These are phyloP conservation scores for Troilus luridus DNA, from an alignment of 2,888 invertebrate species.

Conservation along the genomic window DNA sequence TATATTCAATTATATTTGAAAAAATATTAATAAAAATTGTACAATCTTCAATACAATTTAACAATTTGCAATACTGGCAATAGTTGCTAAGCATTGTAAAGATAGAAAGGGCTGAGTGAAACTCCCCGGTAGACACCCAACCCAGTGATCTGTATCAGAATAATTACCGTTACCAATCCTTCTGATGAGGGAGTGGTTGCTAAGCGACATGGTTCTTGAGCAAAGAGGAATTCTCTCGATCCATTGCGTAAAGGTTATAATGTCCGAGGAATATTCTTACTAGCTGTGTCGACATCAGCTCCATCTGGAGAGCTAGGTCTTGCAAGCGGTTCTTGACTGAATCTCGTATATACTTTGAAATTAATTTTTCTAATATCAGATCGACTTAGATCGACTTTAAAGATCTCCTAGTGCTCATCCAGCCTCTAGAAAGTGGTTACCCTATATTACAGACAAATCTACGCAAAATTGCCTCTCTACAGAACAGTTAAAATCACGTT, in stretches of 20 bases:
- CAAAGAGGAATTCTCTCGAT: background rate
- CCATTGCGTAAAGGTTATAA: slow-evolving; percentile 1
- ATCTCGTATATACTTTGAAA: too few relatives aligned
- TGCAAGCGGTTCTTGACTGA: background rate
- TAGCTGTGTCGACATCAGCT: background rate
- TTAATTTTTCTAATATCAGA: too few relatives aligned
- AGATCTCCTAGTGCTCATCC: too few relatives aligned
- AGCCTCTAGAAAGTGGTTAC: too few relatives aligned
- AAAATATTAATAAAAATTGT: too few relatives aligned
- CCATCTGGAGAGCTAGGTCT: background rate
- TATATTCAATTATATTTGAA: too few relatives aligned
- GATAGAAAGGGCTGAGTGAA: background rate
- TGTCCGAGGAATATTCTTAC: background rate
- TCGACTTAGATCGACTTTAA: too few relatives aligned
- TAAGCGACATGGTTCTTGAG: background rate
- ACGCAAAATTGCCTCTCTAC: too few relatives aligned
- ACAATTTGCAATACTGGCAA: background rate
- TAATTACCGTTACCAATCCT: background rate
- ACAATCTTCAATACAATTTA: background rate
- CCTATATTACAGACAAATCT: too few relatives aligned
- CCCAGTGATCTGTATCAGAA: background rate
- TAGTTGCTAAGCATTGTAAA: background rate
- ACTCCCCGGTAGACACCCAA: background rate
- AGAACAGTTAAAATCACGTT: too few relatives aligned
- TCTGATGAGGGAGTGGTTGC: background rate